Evolutionary conservation across 2,888 invertebrate species (phyloP), one percentile per base, ranked within the genome.

Genomic region (Allophyes oxyacanthae): DNA sequence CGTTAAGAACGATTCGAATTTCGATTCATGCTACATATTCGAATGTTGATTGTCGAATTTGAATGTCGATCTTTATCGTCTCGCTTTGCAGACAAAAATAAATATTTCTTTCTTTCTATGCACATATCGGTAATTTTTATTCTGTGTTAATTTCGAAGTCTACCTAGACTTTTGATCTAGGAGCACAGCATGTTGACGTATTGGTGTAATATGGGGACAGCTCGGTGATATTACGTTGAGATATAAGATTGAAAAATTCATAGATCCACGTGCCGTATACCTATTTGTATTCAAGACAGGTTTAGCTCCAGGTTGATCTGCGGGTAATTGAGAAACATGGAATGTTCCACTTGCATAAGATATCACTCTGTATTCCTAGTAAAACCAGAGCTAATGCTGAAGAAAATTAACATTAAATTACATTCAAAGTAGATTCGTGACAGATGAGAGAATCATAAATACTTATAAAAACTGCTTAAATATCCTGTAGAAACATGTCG

Each of bases 261-360:
- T 45, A 26, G 25, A 49, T 11, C 28, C n/a, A n/a, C n/a, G n/a
- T n/a, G n/a, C n/a, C n/a, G n/a, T n/a, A n/a, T 25, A 34, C 33
- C 43, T 37, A 70, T 64, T 64, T 56, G 56, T 37, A 70, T 64
- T 64, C 64, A 49, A 64, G 48, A 41, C 36, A 25, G 15, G 33
- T 38, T 10, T 33, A 37, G 48, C 37, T 44, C 13, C 70, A 56
- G 41, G 49, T 70, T 41, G 56, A 64, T 64, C 43, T 49, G 57
- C 25, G 30, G 49, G 48, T 15, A 64, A 69, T 64, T 64, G 64
- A 64, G 44, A 70, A 49, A 70, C 64, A 48, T 64, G 38, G 33
- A 37, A 44, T 64, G 26, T 63, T 43, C 69, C 45, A 46, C 42
- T 33, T 48, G 38, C 64, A 20, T 20, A 20, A 20, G 2, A 63